Percentiles rank a stretch among this genome's conserved stretches.
phyloP scores from a whole-genome alignment of 35 echinoderm and acorn worm genomes.

The Ophioderma brevispina region DNA sequence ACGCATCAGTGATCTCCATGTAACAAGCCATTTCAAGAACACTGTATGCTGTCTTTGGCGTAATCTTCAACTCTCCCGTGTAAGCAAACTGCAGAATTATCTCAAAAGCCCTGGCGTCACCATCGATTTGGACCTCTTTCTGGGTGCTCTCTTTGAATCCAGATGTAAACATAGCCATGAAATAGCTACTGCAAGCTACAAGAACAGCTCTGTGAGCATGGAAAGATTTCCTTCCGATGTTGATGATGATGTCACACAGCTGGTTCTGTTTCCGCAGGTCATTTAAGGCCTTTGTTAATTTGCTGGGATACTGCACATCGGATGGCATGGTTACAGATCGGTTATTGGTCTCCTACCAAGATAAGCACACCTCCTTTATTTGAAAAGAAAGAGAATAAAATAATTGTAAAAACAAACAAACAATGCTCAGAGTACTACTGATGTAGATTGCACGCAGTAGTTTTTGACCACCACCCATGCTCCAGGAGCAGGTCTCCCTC shows the following conservation, averaged over 20 bases:
- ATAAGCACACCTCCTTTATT: no score
- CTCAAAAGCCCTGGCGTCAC: not conserved
- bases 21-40: not conserved
- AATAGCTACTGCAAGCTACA: not conserved
- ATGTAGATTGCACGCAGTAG: no score
- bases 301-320: not conserved
- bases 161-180: not conserved
- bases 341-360: no score
- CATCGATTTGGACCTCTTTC: not conserved
- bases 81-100: not conserved
- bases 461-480: no score
- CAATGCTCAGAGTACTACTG: no score
- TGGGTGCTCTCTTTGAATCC: not conserved
- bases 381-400: no score
- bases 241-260: not conserved
- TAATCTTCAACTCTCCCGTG: not conserved
- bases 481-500: no score
- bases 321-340: no score
- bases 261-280: not conserved
- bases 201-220: not conserved
- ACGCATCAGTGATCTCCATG: not conserved
- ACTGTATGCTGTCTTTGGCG: not conserved
- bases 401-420: no score
- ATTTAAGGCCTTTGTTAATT: not conserved
- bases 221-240: not conserved